phyloP scores from a whole-genome alignment of 2,888 invertebrate genomes.

The Macrostomum cliftonense region DNA sequence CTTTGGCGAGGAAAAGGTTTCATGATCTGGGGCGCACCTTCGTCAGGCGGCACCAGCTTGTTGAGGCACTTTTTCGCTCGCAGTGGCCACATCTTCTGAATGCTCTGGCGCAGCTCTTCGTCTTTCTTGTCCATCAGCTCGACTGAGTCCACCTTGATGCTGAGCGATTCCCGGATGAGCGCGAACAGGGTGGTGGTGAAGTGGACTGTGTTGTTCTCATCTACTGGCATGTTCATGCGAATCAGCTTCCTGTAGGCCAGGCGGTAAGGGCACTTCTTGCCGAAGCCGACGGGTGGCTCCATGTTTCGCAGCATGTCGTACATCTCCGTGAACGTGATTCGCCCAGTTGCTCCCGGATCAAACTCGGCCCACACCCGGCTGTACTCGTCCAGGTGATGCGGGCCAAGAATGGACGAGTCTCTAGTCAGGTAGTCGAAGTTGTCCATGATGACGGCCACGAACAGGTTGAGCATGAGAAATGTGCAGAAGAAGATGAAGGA shows the following conservation, averaged over 20 bases:
- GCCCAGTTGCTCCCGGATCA: slow-evolving; percentile 94
- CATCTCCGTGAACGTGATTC: slow-evolving; percentile 95
- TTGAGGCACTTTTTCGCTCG: slow-evolving; percentile 93
- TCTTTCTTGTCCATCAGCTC: slow-evolving; percentile 99
- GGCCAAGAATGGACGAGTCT: slow-evolving; percentile 96
- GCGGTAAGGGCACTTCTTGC: slow-evolving; percentile 96
- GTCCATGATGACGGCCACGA: slow-evolving; percentile 99
- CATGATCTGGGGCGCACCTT: slow-evolving; percentile 46
- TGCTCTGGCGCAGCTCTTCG: slow-evolving; percentile 75
- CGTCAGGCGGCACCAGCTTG: slow-evolving; percentile 72
- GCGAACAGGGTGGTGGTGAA: slow-evolving; percentile 97
- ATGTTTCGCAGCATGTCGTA: slow-evolving; percentile 98
- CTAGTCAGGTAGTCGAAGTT: slow-evolving; percentile 98
- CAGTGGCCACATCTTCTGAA: slow-evolving; percentile 75
- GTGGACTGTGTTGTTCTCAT: slow-evolving; percentile 82
- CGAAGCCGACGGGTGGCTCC: slow-evolving; percentile 97
- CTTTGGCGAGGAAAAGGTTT: too few species aligned
- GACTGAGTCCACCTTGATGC: slow-evolving; percentile 88
- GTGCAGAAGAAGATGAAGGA: slow-evolving; percentile 99
- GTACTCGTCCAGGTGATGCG: slow-evolving; percentile 98
- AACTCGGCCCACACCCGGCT: slow-evolving; percentile 99
- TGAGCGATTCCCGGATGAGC: slow-evolving; percentile 88
- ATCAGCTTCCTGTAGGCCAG: slow-evolving; percentile 85
- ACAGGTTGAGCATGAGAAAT: slow-evolving; percentile 97
- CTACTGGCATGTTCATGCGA: slow-evolving; percentile 98